Evolutionary conservation across 1,140 invertebrate genomes (phyloP).

Genomic region (Sinella curviseta): DNA sequence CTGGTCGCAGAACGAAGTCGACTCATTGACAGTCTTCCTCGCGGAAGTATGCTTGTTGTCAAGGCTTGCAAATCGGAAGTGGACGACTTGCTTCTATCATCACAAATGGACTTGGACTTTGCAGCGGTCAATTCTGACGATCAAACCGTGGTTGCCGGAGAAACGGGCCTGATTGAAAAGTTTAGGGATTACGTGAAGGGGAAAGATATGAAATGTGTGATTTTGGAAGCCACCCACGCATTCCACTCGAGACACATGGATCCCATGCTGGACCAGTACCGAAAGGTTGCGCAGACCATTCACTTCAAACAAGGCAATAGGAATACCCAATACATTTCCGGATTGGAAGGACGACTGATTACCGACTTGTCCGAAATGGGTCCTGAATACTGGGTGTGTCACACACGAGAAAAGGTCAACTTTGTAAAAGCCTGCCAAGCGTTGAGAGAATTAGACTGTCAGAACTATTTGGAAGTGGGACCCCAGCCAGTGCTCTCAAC

Average conservation of each 20-base stretch:
- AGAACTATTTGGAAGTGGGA: not conserved
- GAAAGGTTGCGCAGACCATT: not conserved
- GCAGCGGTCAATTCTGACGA: not conserved
- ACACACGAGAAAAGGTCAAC: not conserved
- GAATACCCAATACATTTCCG: not conserved
- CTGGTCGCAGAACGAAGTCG: not conserved
- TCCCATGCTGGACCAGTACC: not conserved
- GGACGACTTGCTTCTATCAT: not conserved
- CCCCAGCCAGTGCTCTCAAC: not conserved
- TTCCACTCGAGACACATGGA: not conserved
- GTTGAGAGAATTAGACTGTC: too few relatives aligned
- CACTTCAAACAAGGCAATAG: not conserved
- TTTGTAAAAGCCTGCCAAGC: not conserved
- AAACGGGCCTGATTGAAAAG: not conserved
- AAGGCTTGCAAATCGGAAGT: not conserved
- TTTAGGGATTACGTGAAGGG: not conserved
- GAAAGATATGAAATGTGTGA: not conserved
- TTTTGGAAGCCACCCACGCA: not conserved
- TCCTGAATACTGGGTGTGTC: too few relatives aligned
- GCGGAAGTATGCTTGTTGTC: not conserved
- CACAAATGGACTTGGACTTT: not conserved
- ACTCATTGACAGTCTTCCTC: not conserved
- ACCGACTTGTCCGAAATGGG: not conserved
- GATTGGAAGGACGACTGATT: not conserved
- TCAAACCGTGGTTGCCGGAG: too few relatives aligned